Evolutionary conservation across 2,113 vertebrate species (phyloP).

Genomic region (Phrynosoma platyrhinos): DNA sequence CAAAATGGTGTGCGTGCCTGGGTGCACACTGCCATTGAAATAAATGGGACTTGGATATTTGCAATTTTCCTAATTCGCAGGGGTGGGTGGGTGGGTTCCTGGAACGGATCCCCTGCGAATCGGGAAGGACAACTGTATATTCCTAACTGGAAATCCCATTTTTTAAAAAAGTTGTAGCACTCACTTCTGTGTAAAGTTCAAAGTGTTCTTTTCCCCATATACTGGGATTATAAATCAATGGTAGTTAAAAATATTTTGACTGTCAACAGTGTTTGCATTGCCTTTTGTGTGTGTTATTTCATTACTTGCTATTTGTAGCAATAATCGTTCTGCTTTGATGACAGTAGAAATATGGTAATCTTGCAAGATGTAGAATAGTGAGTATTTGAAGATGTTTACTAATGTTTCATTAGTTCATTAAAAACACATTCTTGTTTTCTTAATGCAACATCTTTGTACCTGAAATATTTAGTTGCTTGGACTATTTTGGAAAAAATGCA

Average conservation of each 20-base stretch:
- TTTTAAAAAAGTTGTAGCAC: conserved; percentile 52
- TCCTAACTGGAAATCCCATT: conserved; percentile 39
- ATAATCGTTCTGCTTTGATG: not conserved
- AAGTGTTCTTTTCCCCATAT: conserved; percentile 20
- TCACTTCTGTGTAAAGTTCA: conserved; percentile 32
- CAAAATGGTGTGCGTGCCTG: too few relatives aligned
- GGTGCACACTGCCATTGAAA: too few relatives aligned
- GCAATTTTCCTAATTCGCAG: too few relatives aligned
- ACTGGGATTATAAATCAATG: not conserved
- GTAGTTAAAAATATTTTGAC: conserved; percentile 27
- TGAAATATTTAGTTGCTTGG: conserved; percentile 3
- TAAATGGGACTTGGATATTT: too few relatives aligned
- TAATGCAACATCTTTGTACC: conserved; percentile 30
- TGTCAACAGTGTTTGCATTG: accelerated
- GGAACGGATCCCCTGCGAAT: too few relatives aligned
- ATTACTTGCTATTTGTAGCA: conserved; percentile 35
- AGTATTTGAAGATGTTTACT: conserved; percentile 5
- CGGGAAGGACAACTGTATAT: not conserved
- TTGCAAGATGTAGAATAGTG: conserved; percentile 4
- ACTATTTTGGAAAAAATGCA: conserved; percentile 55
- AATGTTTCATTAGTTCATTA: conserved; percentile 28
- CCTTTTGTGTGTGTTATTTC: conserved; percentile 4
- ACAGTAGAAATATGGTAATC: not conserved
- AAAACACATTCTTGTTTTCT: conserved; percentile 58
- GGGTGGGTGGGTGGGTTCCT: too few relatives aligned